Base-by-base conservation (phyloP, 2,888 invertebrate genomes). In the Frankliniella intonsa region DNA sequence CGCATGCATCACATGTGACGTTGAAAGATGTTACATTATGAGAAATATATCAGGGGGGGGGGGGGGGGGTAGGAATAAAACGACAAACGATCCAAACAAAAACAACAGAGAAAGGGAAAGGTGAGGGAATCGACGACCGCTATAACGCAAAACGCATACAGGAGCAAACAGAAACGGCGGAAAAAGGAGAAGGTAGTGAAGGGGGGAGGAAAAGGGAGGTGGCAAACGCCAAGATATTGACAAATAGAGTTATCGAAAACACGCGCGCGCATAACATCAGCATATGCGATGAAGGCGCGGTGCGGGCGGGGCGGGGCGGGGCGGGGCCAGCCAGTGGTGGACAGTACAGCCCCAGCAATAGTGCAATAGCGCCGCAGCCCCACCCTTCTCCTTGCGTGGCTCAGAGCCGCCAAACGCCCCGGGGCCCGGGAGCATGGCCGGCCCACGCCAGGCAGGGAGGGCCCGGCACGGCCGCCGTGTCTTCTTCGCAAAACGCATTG, bases 41-140 rank as follows among this genome's bases (percentile, higher is more conserved):
- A 38, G 38, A 38, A 38, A 38, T 38, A 38, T 38, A 38, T 38
- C 38, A 5, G 38, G 38, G 50, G 50, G 11, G 50, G 27, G 11
- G 55, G 80, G 80, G 65, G 65, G n/a, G 51, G 69, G 80, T 62
- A 80, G 82, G 49, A 76, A n/a, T n/a, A 3, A 38, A 38, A 38
- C 38, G 38, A 38, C 38, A 38, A 38, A 38, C 3, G 38, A 5
- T n/a, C n/a, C n/a, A 81, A 83, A 83, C 80, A 69, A 51, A 80
- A n/a, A 50, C 82, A 84, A 84, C 84, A 80, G 82, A 84, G 84
- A 84, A 83, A 83, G 84, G 85, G 84, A 84, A 84, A 55, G 19
- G 19, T 55, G 19, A 17, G 14, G 55, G 55, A 55, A 19, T 55
- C 17, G 49, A 8, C 17, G 49, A 8, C 19, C 80, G 49, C 38